A percentile compares a stretch with the other conserved stretches of the same genome.
These are phyloP conservation scores for Drosophila fulvimacula DNA, from an alignment of 2,888 invertebrate genomes.

Conservation along the genomic window DNA sequence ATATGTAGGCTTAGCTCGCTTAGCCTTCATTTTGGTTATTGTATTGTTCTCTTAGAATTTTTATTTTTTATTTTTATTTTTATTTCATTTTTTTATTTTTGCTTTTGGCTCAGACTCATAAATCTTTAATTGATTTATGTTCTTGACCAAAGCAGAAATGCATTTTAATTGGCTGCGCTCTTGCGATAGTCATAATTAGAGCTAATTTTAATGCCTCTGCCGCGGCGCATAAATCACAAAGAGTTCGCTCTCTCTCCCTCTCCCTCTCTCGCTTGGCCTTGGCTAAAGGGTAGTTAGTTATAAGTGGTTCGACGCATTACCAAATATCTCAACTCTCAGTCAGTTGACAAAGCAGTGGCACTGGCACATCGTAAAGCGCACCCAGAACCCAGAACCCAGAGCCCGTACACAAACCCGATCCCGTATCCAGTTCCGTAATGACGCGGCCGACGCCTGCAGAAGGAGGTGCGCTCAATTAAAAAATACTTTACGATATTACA, in stretches of 20 bases:
- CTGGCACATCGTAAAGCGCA: conserved; percentile 41
- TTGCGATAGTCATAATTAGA: conserved; percentile 77
- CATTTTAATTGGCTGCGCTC: conserved; percentile 75
- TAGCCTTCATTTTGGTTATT: conserved; percentile 39
- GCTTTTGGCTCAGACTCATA: conserved; percentile 66
- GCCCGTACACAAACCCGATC: conserved; percentile 9
- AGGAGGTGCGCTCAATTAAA: conserved; percentile 81
- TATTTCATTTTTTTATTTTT: conserved; percentile 6
- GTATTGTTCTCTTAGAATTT: conserved; percentile 33
- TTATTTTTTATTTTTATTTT: conserved; percentile 3
- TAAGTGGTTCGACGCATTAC: conserved; percentile 25
- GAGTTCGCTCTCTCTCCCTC: neutral
- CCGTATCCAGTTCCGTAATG: conserved; percentile 33
- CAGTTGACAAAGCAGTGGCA: conserved; percentile 50
- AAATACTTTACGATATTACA: conserved; percentile 82
- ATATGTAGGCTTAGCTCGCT: conserved; percentile 60
- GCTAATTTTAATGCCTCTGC: conserved; percentile 72
- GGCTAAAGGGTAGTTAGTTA: conserved; percentile 56
- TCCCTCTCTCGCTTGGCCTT: neutral
- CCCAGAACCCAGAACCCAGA: neutral
- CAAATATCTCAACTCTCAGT: neutral
- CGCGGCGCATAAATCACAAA: conserved; percentile 69
- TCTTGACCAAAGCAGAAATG: conserved; percentile 60
- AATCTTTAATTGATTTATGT: conserved; percentile 79
- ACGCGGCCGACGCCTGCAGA: conserved; percentile 37